Percentiles rank a stretch among this genome's conserved stretches.
phyloP scores from a whole-genome alignment of 1,140 invertebrate genomes.

The Drosophila insularis region DNA sequence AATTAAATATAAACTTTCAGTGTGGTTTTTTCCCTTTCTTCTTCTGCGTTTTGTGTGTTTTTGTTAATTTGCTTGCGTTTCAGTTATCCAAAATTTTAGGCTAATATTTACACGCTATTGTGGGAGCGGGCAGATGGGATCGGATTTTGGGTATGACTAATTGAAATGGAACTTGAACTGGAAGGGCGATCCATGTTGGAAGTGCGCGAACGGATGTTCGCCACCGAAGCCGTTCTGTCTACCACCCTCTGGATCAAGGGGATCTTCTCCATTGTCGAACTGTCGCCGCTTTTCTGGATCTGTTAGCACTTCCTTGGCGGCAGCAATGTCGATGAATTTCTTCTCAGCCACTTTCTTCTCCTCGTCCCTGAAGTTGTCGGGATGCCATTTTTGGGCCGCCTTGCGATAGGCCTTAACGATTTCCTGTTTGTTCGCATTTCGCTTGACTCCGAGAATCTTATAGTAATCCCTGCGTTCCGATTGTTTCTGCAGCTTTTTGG shows the following conservation, averaged over 20 bases:
- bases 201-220: conserved; percentile 94
- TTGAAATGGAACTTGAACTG: conserved; percentile 99
- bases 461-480: conserved; percentile 98
- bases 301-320: conserved; percentile 97
- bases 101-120: conserved; percentile 73
- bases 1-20: conserved; percentile 72
- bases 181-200: conserved; percentile 93
- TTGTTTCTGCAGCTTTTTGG: conserved; percentile 97
- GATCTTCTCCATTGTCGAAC: conserved; percentile 98
- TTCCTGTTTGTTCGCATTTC: conserved; percentile 94
- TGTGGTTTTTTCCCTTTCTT: conserved; percentile 36
- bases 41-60: conserved; percentile 47
- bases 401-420: conserved; percentile 98
- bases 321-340: conserved; percentile 99
- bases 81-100: conserved; percentile 58
- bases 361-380: conserved; percentile 96
- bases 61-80: conserved; percentile 31
- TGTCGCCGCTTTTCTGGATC: conserved; percentile 94
- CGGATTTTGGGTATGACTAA: conserved; percentile 76
- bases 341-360: conserved; percentile 98
- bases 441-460: conserved; percentile 93
- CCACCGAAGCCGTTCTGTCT: conserved; percentile 85
- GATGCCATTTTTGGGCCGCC: conserved; percentile 99
- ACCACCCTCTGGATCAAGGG: conserved; percentile 95
- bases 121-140: conserved; percentile 41